phyloP scores from a whole-genome alignment of 2,797 vertebrate genomes.

The Xiphophorus birchmanni region DNA sequence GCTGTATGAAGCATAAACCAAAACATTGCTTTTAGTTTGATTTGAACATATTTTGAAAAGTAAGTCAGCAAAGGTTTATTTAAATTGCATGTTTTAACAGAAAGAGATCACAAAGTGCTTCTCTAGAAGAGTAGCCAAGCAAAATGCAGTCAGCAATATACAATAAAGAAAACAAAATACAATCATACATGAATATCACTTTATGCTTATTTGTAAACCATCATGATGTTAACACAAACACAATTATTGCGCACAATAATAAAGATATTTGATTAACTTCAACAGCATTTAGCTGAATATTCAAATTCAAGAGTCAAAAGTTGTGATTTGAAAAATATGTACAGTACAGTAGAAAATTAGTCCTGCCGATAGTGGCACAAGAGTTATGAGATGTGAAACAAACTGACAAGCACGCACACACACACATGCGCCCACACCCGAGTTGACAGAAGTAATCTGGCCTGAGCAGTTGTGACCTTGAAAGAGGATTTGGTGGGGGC shows the following conservation, averaged over 20 bases:
- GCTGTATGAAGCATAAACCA: neutral
- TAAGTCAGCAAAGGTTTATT: neutral
- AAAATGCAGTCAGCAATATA: neutral
- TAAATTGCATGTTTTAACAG: neutral
- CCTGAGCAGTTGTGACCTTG: conserved; percentile 65
- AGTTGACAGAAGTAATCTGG: conserved; percentile 29
- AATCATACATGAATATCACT: neutral
- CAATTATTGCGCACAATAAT: conserved; percentile 15
- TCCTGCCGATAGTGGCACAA: conserved; percentile 62
- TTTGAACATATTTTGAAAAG: neutral
- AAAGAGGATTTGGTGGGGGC: conserved; percentile 64
- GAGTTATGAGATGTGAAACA: conserved; percentile 50
- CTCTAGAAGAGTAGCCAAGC: neutral
- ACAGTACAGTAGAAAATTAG: conserved; percentile 54
- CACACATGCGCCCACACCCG: conserved; percentile 22
- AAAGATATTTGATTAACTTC: conserved; percentile 41
- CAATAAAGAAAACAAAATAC: neutral
- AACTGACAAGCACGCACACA: conserved; percentile 32
- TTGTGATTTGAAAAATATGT: conserved; percentile 55
- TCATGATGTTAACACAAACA: conserved; percentile 12
- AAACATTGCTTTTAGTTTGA: neutral
- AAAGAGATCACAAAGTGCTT: neutral
- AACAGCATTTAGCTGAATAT: conserved; percentile 43
- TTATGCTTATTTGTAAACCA: neutral
- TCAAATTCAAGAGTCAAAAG: conserved; percentile 50